phyloP scores from a whole-genome alignment of 1,140 invertebrate genomes.

The Caenorhabditis inopinata region DNA sequence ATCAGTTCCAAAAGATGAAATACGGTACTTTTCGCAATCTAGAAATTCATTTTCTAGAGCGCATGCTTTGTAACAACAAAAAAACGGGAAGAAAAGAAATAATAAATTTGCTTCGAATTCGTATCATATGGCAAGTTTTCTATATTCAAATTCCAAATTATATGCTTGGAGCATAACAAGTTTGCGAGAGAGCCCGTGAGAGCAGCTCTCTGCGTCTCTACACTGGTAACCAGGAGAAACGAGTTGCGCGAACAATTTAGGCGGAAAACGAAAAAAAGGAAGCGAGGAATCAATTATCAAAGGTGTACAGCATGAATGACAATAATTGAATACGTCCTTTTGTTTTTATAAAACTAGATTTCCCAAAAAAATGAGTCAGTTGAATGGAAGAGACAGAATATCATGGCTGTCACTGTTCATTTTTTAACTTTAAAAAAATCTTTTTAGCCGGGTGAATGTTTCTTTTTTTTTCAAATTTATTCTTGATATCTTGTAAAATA shows the following conservation, averaged over 20 bases:
- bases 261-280: not conserved
- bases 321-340: not conserved
- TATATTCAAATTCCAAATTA: constrained; percentile 6
- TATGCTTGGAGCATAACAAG: not conserved
- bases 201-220: not conserved
- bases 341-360: constrained; percentile 16
- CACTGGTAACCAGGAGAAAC: not conserved
- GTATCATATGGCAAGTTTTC: too few species aligned
- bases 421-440: too few species aligned
- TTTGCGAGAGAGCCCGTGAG: not conserved
- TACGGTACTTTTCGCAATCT: too few species aligned
- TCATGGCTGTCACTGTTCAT: too few species aligned
- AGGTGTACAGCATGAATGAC: not conserved
- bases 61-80: too few species aligned
- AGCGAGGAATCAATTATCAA: not conserved
- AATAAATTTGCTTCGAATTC: too few species aligned
- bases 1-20: too few species aligned
- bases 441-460: too few species aligned
- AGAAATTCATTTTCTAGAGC: too few species aligned
- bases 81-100: too few species aligned
- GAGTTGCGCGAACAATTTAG: not conserved
- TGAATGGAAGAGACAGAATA: not conserved
- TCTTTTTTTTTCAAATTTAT: too few species aligned
- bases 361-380: not conserved
- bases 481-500: too few species aligned